Base-by-base conservation (phyloP, 2,113 vertebrate genomes). In the Scopus umbretta region DNA sequence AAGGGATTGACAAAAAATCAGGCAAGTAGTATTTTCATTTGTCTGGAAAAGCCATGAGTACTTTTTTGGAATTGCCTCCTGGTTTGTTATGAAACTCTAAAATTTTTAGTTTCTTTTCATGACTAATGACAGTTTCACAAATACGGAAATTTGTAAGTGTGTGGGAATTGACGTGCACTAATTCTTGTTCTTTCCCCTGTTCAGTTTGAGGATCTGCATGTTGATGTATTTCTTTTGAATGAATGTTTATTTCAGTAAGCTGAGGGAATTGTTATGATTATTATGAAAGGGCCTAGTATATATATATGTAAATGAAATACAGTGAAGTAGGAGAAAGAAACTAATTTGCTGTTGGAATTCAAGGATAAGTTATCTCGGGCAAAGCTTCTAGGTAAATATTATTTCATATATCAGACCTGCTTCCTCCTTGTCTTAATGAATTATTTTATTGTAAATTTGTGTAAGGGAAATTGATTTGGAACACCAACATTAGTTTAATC, bases 171-270 rank as follows among this genome's bases (percentile, higher is more conserved):
- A 84, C 6, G 21, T 79, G 50, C 42, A 70, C 45, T 47, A 19
- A 52, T 84, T 96, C 94, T 86, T 88, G 34, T 91, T 86, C 40
- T 81, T 92, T 93, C 66, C 45, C 29, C 38, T 61, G 50, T 61
- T 89, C 70, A 75, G 47, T 92, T 55, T 86, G 84, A 56, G 86
- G 71, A 86, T 76, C 45, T 91, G 45, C 62, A 87, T 47, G 26
- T 76, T 88, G 90, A 86, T 74, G 74, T 88, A 78, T 94, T 93
- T 94, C 79, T 95, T 68, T 78, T 74, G 95, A 96, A 92, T 96
- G 93, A 58, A 73, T 65, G 42, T 92, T 93, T 81, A 72, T 94
- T 92, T 86, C 92, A 66, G 56, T 53, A 65, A 94, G 93, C 85
- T 58, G 59, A 96, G 86, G 90, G 76, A 94, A 91, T 95, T 80